Evolutionary conservation across 2,797 vertebrate species (phyloP), one percentile per base, ranked within the genome.

Genomic region (Acipenser ruthenus): DNA sequence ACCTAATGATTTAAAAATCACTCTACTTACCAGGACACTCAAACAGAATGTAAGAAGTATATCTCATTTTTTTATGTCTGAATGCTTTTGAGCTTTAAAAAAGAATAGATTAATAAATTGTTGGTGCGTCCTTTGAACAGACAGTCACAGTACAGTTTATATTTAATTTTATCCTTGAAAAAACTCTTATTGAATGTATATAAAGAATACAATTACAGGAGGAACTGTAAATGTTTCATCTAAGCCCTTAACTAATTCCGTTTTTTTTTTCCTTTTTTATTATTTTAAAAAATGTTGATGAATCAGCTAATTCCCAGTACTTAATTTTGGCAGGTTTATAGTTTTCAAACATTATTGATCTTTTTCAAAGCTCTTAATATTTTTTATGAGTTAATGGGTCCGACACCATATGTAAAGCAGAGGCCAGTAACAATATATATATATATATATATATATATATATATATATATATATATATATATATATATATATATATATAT

Each of bases 171-270:
- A 50, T 53, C 15, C 52, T 11, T 37, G 49, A 47, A 49, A 11
- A 64, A 53, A 18, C 11, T 65, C 11, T 52, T 18, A 49, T 52
- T 56, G 64, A 67, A 65, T 49, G 64, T 53, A 67, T 64, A 50
- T 63, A 64, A 15, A 64, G 65, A 68, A 69, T 67, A 65, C 74
- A 68, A 72, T 69, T 63, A 51, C 62, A 18, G 60, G 62, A 66
- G 23, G 23, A 64, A 68, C 69, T 64, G 12, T 18, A 71, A 62
- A 73, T 58, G 67, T 63, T 59, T 67, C 56, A 72, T 76, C 70
- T 68, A 37, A 37, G 23, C 62, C 68, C 60, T 67, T 71, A 75
- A 77, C 77, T 73, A 75, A 62, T 65, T 72, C 72, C 70, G 69
- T 63, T 63, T 11, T 15, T 65, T 65, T 37, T 50, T n/a, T 60